phyloP scores from a whole-genome alignment of 2,113 vertebrate genomes.

The Phrynosoma blainvillii region DNA sequence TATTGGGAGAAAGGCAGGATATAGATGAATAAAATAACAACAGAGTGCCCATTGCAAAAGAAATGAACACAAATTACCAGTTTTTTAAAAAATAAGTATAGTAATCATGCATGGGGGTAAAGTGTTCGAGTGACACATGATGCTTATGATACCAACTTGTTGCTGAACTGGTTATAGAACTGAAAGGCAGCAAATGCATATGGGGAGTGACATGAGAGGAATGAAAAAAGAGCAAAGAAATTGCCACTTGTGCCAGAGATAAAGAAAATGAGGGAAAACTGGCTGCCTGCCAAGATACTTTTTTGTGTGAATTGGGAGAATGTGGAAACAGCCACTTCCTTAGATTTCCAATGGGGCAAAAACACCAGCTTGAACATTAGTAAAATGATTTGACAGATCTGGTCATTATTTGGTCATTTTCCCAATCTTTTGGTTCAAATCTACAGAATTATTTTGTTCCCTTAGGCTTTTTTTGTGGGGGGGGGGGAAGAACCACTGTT shows the following conservation, averaged over 20 bases:
- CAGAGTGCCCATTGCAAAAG: neutral
- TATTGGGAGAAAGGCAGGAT: too few relatives aligned
- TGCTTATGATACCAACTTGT: slow-evolving; percentile 15
- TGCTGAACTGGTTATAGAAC: slow-evolving; percentile 36
- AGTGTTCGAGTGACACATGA: neutral
- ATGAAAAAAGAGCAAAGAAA: slow-evolving; percentile 4
- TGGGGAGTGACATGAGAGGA: neutral
- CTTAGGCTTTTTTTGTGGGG: neutral
- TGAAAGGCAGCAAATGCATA: slow-evolving; percentile 30
- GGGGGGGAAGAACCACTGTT: slow-evolving; percentile 8
- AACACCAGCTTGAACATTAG: slow-evolving; percentile 1
- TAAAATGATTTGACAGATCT: neutral
- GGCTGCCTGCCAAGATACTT: slow-evolving; percentile 53
- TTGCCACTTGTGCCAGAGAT: neutral
- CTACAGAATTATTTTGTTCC: slow-evolving; percentile 38
- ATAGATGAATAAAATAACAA: too few relatives aligned
- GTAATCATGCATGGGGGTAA: neutral
- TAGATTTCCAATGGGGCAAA: slow-evolving; percentile 49
- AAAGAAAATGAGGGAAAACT: slow-evolving; percentile 45
- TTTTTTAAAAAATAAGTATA: neutral
- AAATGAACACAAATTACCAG: neutral
- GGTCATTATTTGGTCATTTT: slow-evolving; percentile 42
- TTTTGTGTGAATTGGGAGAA: slow-evolving; percentile 73
- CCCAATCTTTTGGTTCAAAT: slow-evolving; percentile 42
- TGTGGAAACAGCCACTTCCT: slow-evolving; percentile 59